Evolutionary conservation across 2,888 invertebrate species (phyloP).

Genomic region (Erynnis tages): DNA sequence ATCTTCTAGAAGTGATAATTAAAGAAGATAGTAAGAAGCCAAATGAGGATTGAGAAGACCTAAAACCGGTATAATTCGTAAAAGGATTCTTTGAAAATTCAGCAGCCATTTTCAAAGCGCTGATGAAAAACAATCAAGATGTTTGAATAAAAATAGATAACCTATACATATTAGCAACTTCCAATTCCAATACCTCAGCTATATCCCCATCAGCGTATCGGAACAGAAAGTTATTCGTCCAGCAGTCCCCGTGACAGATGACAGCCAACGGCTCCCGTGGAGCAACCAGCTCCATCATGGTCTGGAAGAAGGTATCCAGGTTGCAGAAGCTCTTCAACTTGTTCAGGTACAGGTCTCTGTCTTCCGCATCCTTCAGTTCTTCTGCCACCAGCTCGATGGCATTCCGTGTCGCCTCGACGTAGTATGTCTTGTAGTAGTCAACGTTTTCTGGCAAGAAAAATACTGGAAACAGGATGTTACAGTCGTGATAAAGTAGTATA

Average conservation of each 20-base stretch:
- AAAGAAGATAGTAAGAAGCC: too few species aligned
- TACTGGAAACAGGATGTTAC: slow-evolving; percentile 51
- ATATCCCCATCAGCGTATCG: slow-evolving; percentile 79
- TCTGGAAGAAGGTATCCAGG: slow-evolving; percentile 84
- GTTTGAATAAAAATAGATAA: too few species aligned
- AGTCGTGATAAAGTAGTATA: too few species aligned
- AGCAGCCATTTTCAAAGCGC: too few species aligned
- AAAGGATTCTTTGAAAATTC: too few species aligned
- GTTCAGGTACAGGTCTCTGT: slow-evolving; percentile 77
- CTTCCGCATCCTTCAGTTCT: slow-evolving; percentile 56
- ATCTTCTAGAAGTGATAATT: too few species aligned
- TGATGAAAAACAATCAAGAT: too few species aligned
- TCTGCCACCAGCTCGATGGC: slow-evolving; percentile 84
- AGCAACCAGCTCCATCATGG: slow-evolving; percentile 84
- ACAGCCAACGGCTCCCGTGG: slow-evolving; percentile 84
- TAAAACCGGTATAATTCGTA: too few species aligned
- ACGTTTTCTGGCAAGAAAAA: slow-evolving; percentile 84
- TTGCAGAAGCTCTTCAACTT: slow-evolving; percentile 83
- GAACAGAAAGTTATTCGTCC: slow-evolving; percentile 88
- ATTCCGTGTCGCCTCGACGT: slow-evolving; percentile 83
- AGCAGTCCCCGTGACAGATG: slow-evolving; percentile 88
- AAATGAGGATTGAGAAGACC: too few species aligned
- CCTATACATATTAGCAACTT: too few species aligned
- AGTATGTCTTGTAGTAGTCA: slow-evolving; percentile 86
- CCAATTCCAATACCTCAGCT: slow-evolving; percentile 70